Evolutionary conservation across 2,888 invertebrate species (phyloP).

Genomic region (Hydrotaea cyrtoneurina): DNA sequence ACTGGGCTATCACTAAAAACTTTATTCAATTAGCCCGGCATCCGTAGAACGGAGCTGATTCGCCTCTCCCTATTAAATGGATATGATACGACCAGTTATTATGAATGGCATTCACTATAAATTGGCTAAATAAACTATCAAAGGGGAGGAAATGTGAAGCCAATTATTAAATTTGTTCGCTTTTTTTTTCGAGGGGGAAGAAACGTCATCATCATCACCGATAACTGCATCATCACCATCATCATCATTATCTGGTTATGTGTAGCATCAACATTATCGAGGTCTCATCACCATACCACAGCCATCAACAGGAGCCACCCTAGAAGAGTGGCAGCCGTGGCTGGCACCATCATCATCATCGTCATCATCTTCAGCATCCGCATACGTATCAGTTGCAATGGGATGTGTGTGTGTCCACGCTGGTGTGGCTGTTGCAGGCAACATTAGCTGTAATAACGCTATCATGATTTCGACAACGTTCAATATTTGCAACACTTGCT

Average conservation of each 20-base stretch:
- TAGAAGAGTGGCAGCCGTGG: background rate
- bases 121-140: background rate
- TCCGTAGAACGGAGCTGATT: background rate
- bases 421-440: background rate
- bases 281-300: too few relatives aligned
- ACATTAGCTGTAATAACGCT: background rate
- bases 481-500: slow-evolving; percentile 9
- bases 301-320: too few relatives aligned
- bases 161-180: background rate
- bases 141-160: background rate
- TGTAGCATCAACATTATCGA: too few relatives aligned
- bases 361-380: background rate
- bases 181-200: too few relatives aligned
- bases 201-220: background rate
- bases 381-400: background rate
- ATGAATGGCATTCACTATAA: background rate
- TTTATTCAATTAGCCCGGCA: background rate
- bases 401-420: background rate
- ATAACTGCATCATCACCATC: background rate
- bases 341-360: background rate
- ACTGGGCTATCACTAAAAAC: background rate
- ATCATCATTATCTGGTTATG: too few relatives aligned
- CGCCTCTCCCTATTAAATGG: background rate
- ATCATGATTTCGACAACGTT: slow-evolving; percentile 10
- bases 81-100: background rate